phyloP scores from a whole-genome alignment of 2,797 vertebrate genomes.

The Calcarius lapponicus region DNA sequence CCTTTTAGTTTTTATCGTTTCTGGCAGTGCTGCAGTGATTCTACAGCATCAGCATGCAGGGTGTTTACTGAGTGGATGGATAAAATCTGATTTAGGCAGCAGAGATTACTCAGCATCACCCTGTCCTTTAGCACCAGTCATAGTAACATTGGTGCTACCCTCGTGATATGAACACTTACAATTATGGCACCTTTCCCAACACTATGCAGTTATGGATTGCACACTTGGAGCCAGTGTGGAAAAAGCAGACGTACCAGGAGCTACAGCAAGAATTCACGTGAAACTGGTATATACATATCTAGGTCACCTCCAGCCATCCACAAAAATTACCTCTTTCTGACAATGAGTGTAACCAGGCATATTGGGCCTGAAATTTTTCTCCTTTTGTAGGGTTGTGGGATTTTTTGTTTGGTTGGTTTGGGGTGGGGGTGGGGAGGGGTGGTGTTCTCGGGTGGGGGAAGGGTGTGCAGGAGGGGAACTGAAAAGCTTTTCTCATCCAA shows the following conservation, averaged over 20 bases:
- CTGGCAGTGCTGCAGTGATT: conserved; percentile 28
- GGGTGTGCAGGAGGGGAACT: not conserved
- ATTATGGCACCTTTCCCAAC: not conserved
- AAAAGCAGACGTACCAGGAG: not conserved
- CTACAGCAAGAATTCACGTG: not conserved
- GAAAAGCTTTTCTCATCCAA: not conserved
- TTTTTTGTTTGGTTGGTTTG: not conserved
- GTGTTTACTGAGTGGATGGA: not conserved
- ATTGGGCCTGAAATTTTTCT: not conserved
- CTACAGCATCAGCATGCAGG: conserved; percentile 22
- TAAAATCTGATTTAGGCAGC: not conserved
- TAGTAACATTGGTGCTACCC: not conserved
- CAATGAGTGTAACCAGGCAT: not conserved
- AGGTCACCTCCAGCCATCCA: conserved; percentile 33
- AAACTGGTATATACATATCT: not conserved
- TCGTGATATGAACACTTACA: not conserved
- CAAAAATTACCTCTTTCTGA: not conserved
- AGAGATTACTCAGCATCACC: conserved; percentile 17
- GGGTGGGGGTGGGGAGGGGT: too few species aligned
- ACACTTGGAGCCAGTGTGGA: not conserved
- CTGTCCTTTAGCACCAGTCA: not conserved
- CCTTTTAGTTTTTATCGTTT: not conserved
- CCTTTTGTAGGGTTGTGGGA: not conserved
- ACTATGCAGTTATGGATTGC: rapidly evolving
- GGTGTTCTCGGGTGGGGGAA: not conserved